These are phyloP conservation scores for Brachyhypopomus gauderio DNA, from an alignment of 2,113 vertebrate species.

Conservation along the genomic window DNA sequence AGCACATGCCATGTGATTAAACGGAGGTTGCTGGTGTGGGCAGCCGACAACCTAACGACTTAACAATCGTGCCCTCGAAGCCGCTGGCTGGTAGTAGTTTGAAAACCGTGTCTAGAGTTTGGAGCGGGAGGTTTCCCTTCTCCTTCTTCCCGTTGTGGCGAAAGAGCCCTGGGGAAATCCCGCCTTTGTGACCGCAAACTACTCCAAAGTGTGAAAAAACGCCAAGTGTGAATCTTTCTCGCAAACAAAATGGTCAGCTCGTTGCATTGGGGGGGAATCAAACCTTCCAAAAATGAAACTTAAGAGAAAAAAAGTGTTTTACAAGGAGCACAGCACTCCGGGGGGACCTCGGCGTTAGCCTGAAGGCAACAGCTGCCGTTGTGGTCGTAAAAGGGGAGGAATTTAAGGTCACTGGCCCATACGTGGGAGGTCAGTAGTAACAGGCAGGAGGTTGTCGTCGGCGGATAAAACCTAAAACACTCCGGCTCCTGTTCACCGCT, in stretches of 20 bases:
- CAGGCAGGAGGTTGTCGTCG: slow-evolving; percentile 47
- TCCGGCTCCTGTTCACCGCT: slow-evolving; percentile 15
- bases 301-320: not conserved
- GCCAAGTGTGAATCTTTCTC: not conserved
- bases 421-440: slow-evolving; percentile 55
- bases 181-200: not conserved
- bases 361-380: slow-evolving; percentile 54
- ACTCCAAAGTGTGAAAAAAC: not conserved
- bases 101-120: not conserved
- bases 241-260: not conserved
- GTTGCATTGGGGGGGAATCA: no score
- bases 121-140: not conserved
- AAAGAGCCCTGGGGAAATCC: not conserved
- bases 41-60: not conserved
- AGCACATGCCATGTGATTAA: slow-evolving; percentile 3
- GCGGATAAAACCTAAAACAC: slow-evolving; percentile 29
- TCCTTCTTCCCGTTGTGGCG: not conserved
- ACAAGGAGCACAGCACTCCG: not conserved
- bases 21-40: not conserved
- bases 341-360: slow-evolving; percentile 24
- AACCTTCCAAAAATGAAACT: not conserved
- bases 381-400: slow-evolving; percentile 60
- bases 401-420: slow-evolving; percentile 58
- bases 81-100: not conserved
- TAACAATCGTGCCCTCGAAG: slow-evolving; percentile 2